phyloP scores from a whole-genome alignment of 2,888 invertebrate genomes.

The Sinelater perroti region DNA sequence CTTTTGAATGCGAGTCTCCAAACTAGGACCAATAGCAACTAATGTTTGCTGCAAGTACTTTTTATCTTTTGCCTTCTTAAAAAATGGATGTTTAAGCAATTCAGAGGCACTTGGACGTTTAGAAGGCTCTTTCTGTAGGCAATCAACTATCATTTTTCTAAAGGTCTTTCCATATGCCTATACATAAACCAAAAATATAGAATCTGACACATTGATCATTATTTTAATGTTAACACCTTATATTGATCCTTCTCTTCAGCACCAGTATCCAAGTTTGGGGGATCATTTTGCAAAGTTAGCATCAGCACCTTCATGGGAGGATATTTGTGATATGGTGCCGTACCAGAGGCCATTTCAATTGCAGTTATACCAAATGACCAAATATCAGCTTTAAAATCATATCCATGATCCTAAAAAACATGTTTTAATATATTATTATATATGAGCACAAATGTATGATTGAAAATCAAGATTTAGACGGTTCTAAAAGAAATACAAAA shows the following conservation, averaged over 20 bases:
- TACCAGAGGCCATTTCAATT: constrained; percentile 98
- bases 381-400: constrained; percentile 97
- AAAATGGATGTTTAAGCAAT: constrained; percentile 95
- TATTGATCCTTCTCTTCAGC: constrained; percentile 98
- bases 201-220: background rate
- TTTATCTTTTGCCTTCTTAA: constrained; percentile 96
- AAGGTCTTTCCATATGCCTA: constrained; percentile 94
- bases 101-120: constrained; percentile 96
- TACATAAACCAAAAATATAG: background rate
- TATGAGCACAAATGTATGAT: no score
- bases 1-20: constrained; percentile 91
- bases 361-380: constrained; percentile 97
- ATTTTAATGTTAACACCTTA: constrained; percentile 65
- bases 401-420: constrained; percentile 83
- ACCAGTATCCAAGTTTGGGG: constrained; percentile 93
- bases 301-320: constrained; percentile 99
- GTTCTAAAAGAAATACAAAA: no score
- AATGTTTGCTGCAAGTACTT: constrained; percentile 87
- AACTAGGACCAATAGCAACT: constrained; percentile 85
- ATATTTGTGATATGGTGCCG: constrained; percentile 98
- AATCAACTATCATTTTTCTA: constrained; percentile 95
- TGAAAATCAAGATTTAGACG: no score
- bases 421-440: no score
- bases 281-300: constrained; percentile 97
- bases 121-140: constrained; percentile 93